phyloP scores from a whole-genome alignment of 2,888 invertebrate species.

The Amblyteles armatorius region DNA sequence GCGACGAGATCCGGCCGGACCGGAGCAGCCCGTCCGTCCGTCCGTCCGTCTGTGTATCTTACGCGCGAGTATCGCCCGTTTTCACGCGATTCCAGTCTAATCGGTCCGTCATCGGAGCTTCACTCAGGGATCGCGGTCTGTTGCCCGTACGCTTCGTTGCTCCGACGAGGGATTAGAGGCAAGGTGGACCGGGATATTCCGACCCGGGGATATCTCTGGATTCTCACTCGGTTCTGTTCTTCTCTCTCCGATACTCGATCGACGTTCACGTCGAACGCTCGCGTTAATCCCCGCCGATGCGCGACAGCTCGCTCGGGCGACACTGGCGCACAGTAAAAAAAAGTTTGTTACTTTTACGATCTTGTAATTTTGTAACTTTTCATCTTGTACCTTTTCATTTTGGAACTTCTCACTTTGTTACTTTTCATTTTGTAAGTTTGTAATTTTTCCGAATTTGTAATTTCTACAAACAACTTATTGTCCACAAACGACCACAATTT shows the following conservation, averaged over 20 bases:
- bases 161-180: constrained; percentile 45
- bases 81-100: constrained; percentile 62
- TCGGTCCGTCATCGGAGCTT: constrained; percentile 62
- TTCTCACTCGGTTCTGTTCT: not conserved
- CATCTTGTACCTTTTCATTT: too few relatives aligned
- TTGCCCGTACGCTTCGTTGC: constrained; percentile 20
- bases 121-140: constrained; percentile 13
- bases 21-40: constrained; percentile 37
- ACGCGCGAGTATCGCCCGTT: constrained; percentile 48
- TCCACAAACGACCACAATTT: too few relatives aligned
- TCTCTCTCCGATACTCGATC: not conserved
- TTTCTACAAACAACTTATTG: too few relatives aligned
- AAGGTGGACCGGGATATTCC: constrained; percentile 32
- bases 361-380: too few relatives aligned
- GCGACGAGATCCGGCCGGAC: constrained; percentile 19
- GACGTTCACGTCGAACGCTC: not conserved
- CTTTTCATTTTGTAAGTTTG: too few relatives aligned
- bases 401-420: too few relatives aligned
- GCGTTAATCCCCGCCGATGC: not conserved
- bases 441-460: too few relatives aligned
- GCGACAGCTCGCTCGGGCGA: too few relatives aligned
- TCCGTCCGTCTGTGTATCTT: constrained; percentile 24
- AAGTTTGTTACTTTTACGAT: too few relatives aligned
- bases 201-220: not conserved
- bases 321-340: too few relatives aligned